Evolutionary conservation across 2,113 vertebrate species (phyloP).

Genomic region (Sterrhoptilus dennistouni): DNA sequence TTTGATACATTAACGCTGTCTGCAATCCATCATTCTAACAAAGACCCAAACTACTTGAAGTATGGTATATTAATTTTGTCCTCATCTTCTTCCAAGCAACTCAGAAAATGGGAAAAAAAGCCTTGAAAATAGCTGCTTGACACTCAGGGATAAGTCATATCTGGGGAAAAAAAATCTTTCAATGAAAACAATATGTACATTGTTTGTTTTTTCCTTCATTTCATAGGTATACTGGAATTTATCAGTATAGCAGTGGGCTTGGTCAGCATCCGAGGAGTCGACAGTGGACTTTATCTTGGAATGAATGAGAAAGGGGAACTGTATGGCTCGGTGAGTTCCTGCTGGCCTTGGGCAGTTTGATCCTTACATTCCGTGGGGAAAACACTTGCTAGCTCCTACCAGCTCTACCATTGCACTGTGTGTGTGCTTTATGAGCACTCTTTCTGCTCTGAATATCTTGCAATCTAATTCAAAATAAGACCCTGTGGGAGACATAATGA

Average conservation of each 20-base stretch:
- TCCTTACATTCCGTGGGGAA: not conserved
- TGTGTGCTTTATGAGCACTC: not conserved
- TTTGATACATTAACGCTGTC: not conserved
- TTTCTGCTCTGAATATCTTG: not conserved
- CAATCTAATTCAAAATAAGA: not conserved
- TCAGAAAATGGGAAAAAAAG: not conserved
- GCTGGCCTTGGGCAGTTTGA: not conserved
- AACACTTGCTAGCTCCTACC: not conserved
- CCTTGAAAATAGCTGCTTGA: not conserved
- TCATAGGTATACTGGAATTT: conserved; percentile 95
- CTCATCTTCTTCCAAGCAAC: not conserved
- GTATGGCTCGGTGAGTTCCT: conserved; percentile 93
- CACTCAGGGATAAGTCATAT: not conserved
- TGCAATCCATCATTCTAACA: not conserved
- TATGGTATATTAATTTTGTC: not conserved
- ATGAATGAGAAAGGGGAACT: conserved; percentile 95
- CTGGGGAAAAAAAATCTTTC: not conserved
- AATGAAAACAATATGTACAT: not conserved
- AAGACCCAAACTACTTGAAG: not conserved
- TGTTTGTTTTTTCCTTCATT: conserved; percentile 51
- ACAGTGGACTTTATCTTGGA: conserved; percentile 95
- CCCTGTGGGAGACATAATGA: not conserved
- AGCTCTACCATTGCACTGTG: not conserved
- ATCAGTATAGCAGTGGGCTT: conserved; percentile 98
- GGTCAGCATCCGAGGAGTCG: conserved; percentile 98